Evolutionary conservation across 1,140 invertebrate species (phyloP), one percentile per base, ranked within the genome.

Genomic region (Nilaparvata lugens): DNA sequence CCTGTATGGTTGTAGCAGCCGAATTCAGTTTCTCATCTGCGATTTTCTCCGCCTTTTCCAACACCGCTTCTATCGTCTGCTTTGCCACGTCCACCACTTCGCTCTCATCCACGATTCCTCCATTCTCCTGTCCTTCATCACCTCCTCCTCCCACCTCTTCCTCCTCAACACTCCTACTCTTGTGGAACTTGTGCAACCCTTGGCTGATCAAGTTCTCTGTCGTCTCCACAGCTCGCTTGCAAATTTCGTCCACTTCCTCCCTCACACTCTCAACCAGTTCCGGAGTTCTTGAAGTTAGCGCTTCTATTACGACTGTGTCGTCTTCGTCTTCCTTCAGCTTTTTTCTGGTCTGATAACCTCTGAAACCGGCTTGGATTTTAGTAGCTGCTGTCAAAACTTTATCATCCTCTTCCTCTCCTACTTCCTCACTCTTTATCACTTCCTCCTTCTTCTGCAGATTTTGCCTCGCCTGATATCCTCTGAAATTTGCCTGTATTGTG

Each of bases 361-460:
- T 74, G 63, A 81, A 83, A n/a, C 77, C 76, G 2, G 81, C 80
- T 68, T 84, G 82, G 54, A 83, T 83, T 67, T 79, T 81, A 1
- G 77, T 78, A 0, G 81, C 81, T 1, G 81, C 81, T 40, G 51
- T 60, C 58, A 38, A 13, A 19, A 62, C 24, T 58, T 60, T 28
- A 54, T 57, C 61, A 53, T 43, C 52, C 7, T 54, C 52, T 54
- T 51, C 25, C 56, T 19, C 53, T 51, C 43, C 60, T 62, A 40
- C 58, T 51, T 43, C 23, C 31, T 58, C 51, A 9, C 28, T 25
- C 23, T 31, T 18, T 25, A n/a, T 31, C 43, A 61, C 60, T 16
- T 48, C 60, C 24, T 53, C 23, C 19, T 65, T 64, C 16, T 67
- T 58, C 68, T 66, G 52, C 14, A 65, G 19, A 28, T 53, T 24